phyloP scores from a whole-genome alignment of 2,888 invertebrate species.

The Therioaphis trifolii region DNA sequence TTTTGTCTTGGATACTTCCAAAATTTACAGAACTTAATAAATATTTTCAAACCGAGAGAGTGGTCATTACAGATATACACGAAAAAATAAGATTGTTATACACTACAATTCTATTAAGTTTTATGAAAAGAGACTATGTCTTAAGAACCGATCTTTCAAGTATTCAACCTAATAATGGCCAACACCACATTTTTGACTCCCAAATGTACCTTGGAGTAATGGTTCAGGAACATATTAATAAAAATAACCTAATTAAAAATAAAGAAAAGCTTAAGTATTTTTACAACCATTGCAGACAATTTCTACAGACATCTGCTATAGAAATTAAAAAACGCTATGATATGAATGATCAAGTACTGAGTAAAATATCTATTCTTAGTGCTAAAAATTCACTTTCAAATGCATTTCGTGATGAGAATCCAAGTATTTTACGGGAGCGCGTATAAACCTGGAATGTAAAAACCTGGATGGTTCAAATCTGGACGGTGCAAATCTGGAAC shows the following conservation, averaged over 20 bases:
- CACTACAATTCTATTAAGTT: neutral
- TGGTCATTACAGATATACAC: neutral
- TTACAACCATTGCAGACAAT: neutral
- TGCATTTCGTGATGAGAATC: too few species aligned
- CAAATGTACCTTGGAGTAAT: neutral
- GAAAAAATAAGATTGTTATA: neutral
- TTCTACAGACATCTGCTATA: neutral
- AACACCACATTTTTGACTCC: neutral
- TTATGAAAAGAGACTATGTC: conserved; percentile 31
- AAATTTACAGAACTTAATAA: conserved; percentile 18
- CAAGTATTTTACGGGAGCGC: too few species aligned
- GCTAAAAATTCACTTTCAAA: too few species aligned
- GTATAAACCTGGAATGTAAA: too few species aligned
- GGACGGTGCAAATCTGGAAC: too few species aligned
- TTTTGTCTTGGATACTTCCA: conserved; percentile 31
- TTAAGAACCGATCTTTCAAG: neutral
- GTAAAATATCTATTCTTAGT: too few species aligned
- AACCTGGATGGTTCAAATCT: too few species aligned
- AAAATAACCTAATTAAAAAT: neutral
- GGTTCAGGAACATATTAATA: neutral
- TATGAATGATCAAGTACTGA: neutral
- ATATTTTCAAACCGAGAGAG: conserved; percentile 25
- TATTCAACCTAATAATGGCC: conserved; percentile 12
- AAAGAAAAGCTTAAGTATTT: neutral
- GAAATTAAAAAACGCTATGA: neutral